Evolutionary conservation across 92 coral and sea anemone genomes (phyloP).

Genomic region (Pocillopora grandis): DNA sequence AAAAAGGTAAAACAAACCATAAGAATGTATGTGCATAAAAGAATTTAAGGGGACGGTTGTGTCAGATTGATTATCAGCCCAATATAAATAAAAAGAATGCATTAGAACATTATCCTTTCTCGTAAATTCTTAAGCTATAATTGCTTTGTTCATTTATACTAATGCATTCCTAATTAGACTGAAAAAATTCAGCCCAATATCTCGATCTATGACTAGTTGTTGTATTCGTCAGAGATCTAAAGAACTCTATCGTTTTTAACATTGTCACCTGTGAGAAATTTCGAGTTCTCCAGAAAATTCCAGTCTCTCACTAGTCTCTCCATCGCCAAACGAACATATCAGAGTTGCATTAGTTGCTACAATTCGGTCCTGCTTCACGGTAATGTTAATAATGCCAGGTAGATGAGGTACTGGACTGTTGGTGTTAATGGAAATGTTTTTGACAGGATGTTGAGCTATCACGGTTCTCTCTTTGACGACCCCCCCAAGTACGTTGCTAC

Average conservation of each 20-base stretch:
- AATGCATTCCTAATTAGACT: too few species aligned
- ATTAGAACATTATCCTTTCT: too few species aligned
- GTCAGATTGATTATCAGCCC: too few species aligned
- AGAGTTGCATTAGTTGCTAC: slow-evolving; percentile 41
- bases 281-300: slow-evolving; percentile 1
- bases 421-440: slow-evolving; percentile 2
- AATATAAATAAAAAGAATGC: too few species aligned
- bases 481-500: slow-evolving; percentile 38
- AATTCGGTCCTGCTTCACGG: not conserved
- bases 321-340: slow-evolving; percentile 50
- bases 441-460: slow-evolving; percentile 38
- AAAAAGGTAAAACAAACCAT: too few species aligned
- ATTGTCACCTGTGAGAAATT: slow-evolving; percentile 27
- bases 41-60: too few species aligned
- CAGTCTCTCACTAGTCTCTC: not conserved
- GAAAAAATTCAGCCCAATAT: too few species aligned
- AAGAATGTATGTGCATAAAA: too few species aligned
- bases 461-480: slow-evolving; percentile 19
- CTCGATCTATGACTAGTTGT: too few species aligned
- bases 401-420: slow-evolving; percentile 25
- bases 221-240: not conserved
- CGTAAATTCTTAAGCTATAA: too few species aligned
- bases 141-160: too few species aligned
- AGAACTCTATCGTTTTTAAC: not conserved
- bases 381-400: slow-evolving; percentile 34